Evolutionary conservation across 1,140 invertebrate species (phyloP).

Genomic region (Drosophila malerkotliana): DNA sequence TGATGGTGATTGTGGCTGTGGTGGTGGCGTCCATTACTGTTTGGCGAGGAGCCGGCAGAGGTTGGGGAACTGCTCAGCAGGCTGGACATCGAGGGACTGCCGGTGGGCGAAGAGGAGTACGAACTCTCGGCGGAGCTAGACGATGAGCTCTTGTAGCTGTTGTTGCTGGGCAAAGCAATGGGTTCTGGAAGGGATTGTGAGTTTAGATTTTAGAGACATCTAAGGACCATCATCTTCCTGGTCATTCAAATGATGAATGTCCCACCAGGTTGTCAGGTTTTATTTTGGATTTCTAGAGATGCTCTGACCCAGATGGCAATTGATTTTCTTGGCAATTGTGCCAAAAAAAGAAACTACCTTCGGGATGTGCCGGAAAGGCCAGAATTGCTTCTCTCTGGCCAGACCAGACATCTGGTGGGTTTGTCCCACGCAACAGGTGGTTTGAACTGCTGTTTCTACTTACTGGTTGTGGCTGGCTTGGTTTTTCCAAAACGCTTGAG

Average conservation of each 20-base stretch:
- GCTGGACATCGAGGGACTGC: constrained; percentile 20
- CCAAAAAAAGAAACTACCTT: neutral
- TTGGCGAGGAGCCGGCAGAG: neutral
- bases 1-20: constrained; percentile 1
- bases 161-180: constrained; percentile 19
- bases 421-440: neutral
- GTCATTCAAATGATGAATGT: too few relatives aligned
- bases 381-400: neutral
- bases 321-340: neutral
- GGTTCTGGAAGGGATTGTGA: constrained; percentile 36
- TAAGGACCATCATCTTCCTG: too few relatives aligned
- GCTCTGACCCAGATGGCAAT: neutral
- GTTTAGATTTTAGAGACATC: neutral
- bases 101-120: constrained; percentile 36
- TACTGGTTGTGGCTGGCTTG: constrained; percentile 48
- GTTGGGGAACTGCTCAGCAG: constrained; percentile 22
- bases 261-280: too few relatives aligned
- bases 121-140: constrained; percentile 17
- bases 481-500: constrained; percentile 54
- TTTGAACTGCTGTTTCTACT: constrained; percentile 17
- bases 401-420: neutral
- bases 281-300: neutral
- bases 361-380: too few relatives aligned
- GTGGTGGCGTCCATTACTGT: neutral
- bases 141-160: constrained; percentile 15